Evolutionary conservation across 92 coral and sea anemone species (phyloP).

Genomic region (Galaxea fascicularis): DNA sequence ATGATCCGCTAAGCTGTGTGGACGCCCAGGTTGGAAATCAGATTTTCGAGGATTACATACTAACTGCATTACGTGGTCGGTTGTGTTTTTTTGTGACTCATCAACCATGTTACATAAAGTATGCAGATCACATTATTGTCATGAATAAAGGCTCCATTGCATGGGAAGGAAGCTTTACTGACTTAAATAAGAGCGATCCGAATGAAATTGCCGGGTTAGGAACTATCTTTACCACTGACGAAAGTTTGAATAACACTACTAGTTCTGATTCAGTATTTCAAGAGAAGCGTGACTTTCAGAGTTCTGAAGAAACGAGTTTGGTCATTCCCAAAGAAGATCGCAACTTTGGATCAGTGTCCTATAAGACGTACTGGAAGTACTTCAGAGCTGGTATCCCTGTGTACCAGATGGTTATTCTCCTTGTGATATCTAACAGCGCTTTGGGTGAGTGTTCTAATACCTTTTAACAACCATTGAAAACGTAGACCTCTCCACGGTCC

Average conservation of each 20-base stretch:
- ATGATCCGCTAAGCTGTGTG: conserved; percentile 56
- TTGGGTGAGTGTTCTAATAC: background rate
- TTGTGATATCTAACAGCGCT: background rate
- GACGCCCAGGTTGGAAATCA: conserved; percentile 53
- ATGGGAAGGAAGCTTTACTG: conserved; percentile 33
- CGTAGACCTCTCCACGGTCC: background rate
- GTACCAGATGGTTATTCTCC: background rate
- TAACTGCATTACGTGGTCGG: conserved; percentile 15
- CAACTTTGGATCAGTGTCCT: conserved; percentile 19
- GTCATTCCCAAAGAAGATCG: conserved; percentile 14
- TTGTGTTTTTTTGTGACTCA: conserved; percentile 34
- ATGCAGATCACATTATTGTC: conserved; percentile 40
- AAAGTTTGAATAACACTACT: background rate
- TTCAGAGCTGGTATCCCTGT: conserved; percentile 21
- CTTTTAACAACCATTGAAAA: background rate
- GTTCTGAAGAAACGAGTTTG: conserved; percentile 12
- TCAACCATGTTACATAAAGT: conserved; percentile 26
- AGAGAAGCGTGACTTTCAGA: background rate
- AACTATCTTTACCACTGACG: background rate
- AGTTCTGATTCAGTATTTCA: background rate
- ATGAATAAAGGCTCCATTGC: conserved; percentile 33
- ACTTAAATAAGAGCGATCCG: background rate
- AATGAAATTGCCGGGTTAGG: background rate
- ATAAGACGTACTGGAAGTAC: conserved; percentile 19
- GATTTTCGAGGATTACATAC: conserved; percentile 28